A percentile compares a stretch with the other conserved stretches of the same genome.
Evolutionary conservation across 2,797 vertebrate species (phyloP).

Genomic region (Bradypodion ventrale): DNA sequence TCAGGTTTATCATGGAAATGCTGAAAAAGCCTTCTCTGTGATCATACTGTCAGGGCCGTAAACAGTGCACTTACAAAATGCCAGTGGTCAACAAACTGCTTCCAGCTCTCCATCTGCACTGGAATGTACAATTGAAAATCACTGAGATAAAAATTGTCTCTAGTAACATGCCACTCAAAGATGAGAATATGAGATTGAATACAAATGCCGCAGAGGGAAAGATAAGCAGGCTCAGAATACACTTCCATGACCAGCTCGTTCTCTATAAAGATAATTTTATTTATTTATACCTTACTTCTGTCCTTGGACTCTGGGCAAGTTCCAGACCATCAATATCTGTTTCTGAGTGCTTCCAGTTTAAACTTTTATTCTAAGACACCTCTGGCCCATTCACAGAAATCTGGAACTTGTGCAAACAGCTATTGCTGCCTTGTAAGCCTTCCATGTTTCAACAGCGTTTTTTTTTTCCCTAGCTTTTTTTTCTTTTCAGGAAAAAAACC

Average conservation of each 20-base stretch:
- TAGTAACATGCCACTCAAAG: neutral
- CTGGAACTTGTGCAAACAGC: neutral
- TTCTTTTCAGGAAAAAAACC: neutral
- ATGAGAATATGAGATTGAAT: too few species aligned
- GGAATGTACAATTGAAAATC: neutral
- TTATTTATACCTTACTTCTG: neutral
- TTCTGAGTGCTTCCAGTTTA: neutral
- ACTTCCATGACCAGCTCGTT: neutral
- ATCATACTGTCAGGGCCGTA: neutral
- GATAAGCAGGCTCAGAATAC: too few species aligned
- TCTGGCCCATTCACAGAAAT: neutral
- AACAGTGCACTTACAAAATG: accelerated
- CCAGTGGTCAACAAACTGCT: neutral
- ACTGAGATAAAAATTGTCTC: neutral
- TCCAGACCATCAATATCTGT: neutral
- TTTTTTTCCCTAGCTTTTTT: too few species aligned
- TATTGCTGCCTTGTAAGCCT: neutral
- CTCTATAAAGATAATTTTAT: neutral
- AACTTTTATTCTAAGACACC: neutral
- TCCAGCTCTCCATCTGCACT: neutral
- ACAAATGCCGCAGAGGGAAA: too few species aligned
- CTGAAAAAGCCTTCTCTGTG: neutral
- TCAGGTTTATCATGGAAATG: accelerated
- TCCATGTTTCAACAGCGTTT: too few species aligned
- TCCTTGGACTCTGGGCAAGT: neutral